phyloP scores from a whole-genome alignment of 2,113 vertebrate species.

The Trinectes maculatus region DNA sequence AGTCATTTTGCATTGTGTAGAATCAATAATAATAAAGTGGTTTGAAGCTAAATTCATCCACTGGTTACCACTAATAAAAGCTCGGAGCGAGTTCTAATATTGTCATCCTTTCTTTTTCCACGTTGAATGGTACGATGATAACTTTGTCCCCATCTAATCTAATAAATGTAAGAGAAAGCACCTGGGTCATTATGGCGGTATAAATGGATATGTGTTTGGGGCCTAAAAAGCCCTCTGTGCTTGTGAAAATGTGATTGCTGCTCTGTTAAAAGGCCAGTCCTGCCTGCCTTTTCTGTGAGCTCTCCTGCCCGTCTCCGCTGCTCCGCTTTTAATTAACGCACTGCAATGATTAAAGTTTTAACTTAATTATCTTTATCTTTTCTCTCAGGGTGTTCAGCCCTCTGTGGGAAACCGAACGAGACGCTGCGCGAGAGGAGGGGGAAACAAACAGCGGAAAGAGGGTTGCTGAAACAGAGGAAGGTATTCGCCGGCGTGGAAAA shows the following conservation, averaged over 20 bases:
- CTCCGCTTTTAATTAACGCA: slow-evolving; percentile 81
- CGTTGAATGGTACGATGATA: slow-evolving; percentile 40
- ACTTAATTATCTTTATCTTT: slow-evolving; percentile 84
- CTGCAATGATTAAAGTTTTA: slow-evolving; percentile 80
- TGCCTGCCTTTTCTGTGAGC: slow-evolving; percentile 45
- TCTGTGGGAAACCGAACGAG: slow-evolving; percentile 76
- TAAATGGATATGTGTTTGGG: slow-evolving; percentile 46
- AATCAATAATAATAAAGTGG: slow-evolving; percentile 58
- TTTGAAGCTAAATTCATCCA: slow-evolving; percentile 4
- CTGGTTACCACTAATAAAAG: slow-evolving; percentile 36
- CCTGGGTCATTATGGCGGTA: slow-evolving; percentile 45
- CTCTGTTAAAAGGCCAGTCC: slow-evolving; percentile 59
- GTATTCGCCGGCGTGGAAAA: slow-evolving; percentile 45
- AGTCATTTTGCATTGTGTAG: slow-evolving; percentile 57
- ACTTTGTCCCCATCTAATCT: slow-evolving; percentile 51
- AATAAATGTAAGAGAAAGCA: slow-evolving; percentile 44
- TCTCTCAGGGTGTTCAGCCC: slow-evolving; percentile 75
- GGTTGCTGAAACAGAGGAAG: slow-evolving; percentile 60
- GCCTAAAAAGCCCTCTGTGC: slow-evolving; percentile 49
- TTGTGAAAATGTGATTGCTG: slow-evolving; percentile 65
- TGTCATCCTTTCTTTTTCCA: slow-evolving; percentile 34
- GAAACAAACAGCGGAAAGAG: slow-evolving; percentile 40
- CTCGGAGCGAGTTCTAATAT: slow-evolving; percentile 41
- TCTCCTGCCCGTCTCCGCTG: slow-evolving; percentile 67
- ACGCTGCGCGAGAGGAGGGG: slow-evolving; percentile 52